These are phyloP conservation scores for Glossophaga mutica DNA, from an alignment of 2,797 vertebrate genomes.

Conservation along the genomic window DNA sequence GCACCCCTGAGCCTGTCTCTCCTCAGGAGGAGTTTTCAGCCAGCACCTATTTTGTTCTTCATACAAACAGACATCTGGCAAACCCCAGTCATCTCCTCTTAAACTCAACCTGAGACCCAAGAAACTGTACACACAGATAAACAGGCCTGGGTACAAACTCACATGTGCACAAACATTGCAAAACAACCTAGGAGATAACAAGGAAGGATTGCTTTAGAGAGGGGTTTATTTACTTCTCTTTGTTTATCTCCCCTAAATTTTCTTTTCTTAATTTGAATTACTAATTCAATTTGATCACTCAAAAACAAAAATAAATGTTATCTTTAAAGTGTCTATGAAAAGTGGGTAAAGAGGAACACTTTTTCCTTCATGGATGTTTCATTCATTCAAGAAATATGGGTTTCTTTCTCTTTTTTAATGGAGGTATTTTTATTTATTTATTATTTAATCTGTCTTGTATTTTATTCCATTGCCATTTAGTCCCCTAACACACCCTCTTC, in stretches of 20 bases:
- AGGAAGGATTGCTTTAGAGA: not conserved
- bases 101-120: not conserved
- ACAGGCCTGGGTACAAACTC: accelerated
- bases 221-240: not conserved
- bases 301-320: not conserved
- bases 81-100: not conserved
- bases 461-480: not conserved
- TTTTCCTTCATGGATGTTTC: not conserved
- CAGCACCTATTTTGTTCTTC: not conserved
- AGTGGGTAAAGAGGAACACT: not conserved
- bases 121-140: not conserved
- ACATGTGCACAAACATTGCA: accelerated
- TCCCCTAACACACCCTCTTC: not conserved
- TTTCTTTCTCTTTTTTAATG: not conserved
- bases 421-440: not conserved
- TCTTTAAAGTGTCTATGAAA: not conserved
- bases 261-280: not conserved
- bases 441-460: not conserved
- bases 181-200: not conserved
- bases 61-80: not conserved
- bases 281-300: not conserved
- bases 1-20: accelerated
- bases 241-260: not conserved
- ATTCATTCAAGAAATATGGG: not conserved
- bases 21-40: too few relatives aligned